Conservation (phyloP, 2,888 invertebrate species). For the Lasioglossum zephyrum region DNA sequence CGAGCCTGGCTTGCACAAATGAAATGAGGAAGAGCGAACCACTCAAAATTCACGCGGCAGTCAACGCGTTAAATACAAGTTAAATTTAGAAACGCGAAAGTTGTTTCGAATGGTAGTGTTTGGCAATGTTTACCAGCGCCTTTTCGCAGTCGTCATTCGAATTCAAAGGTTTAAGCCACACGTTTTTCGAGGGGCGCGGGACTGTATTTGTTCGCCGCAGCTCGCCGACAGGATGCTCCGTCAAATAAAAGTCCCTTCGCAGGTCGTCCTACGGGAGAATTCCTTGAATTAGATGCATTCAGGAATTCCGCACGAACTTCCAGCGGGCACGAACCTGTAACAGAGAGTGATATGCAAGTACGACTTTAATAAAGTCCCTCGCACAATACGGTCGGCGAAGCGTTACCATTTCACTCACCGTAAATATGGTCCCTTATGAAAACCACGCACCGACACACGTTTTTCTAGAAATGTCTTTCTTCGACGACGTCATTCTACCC, state of each 20-base stretch:
- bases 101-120: background rate
- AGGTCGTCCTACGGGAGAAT: background rate
- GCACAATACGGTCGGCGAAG: slow-evolving; percentile 32
- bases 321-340: background rate
- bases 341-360: slow-evolving; percentile 8
- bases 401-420: slow-evolving; percentile 7
- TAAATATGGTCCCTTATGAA: slow-evolving; percentile 39
- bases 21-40: no score
- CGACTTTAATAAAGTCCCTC: slow-evolving; percentile 53
- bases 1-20: no score
- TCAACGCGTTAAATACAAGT: no score
- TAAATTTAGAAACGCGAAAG: background rate
- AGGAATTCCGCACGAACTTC: slow-evolving; percentile 28
- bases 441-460: slow-evolving; percentile 37
- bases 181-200: background rate
- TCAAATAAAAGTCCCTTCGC: slow-evolving; percentile 4
- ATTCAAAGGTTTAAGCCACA: background rate
- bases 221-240: slow-evolving; percentile 5
- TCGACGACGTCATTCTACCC: background rate
- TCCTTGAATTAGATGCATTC: slow-evolving; percentile 34
- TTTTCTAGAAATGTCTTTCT: slow-evolving; percentile 34
- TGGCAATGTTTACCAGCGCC: background rate
- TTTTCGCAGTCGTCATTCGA: background rate
- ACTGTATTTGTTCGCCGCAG: background rate
- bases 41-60: no score